Evolutionary conservation across 2,888 invertebrate species (phyloP), one percentile per base, ranked within the genome.

Genomic region (Mythimna vitellina): DNA sequence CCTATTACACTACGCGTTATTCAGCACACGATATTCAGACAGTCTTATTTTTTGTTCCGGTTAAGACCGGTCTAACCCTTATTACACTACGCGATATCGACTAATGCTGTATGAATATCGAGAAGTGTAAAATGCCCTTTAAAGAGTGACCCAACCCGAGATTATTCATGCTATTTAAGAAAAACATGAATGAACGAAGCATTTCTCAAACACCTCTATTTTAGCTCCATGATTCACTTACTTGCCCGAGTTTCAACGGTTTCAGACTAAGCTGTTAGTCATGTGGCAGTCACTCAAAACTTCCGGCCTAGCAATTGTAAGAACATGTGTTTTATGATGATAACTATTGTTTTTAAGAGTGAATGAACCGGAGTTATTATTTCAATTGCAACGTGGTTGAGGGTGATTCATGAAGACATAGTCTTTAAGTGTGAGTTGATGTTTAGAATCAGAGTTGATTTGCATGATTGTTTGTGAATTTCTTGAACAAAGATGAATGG

Each of bases 181-280:
- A 53, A 46, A 46, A 46, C 17, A 46, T 74, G 69, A 65, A 79
- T 74, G 69, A 71, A 71, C 62, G 54, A 76, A 67, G 56, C 12
- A 53, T 57, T 76, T 49, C 49, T 32, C 32, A 65, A 66, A 56
- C 53, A 7, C 10, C 38, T 71, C 71, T 57, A 64, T 76, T 70
- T 70, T 49, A 25, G 53, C 38, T 3, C 2, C 49, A 71, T 79
- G 78, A 79, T 67, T 79, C 78, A 79, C 46, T 62, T 10, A 79
- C 46, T 62, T 10, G 65, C 20, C 71, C 42, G 35, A 66, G 64
- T 72, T 76, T 66, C 63, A 65, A 42, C 46, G 29, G 32, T 49
- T 76, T 80, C 80, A 67, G 76, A 58, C 57, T 42, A 76, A 71
- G 60, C 51, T 10, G 66, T 79, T 79, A 79, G 76, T 79, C 79